phyloP scores from a whole-genome alignment of 2,888 invertebrate genomes.

The Euproctis similis region DNA sequence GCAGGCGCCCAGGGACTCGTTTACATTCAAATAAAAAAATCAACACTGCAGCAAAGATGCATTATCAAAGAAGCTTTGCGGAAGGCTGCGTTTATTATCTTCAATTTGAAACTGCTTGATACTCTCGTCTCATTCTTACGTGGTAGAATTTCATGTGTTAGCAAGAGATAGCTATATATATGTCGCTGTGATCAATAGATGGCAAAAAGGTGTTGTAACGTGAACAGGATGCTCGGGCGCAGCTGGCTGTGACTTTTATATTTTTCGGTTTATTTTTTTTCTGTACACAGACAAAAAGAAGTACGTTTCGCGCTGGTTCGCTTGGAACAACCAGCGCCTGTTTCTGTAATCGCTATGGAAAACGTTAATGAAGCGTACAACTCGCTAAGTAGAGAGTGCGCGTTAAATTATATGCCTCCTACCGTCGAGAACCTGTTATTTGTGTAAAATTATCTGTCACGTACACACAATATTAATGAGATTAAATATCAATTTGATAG shows the following conservation, averaged over 20 bases:
- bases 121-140: conserved; percentile 43
- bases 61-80: conserved; percentile 56
- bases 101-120: conserved; percentile 30
- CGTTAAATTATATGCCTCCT: conserved; percentile 44
- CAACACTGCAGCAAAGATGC: conserved; percentile 43
- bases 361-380: conserved; percentile 63
- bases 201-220: conserved; percentile 63
- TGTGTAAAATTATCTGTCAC: conserved; percentile 38
- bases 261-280: conserved; percentile 52
- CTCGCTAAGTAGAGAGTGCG: conserved; percentile 41
- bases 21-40: conserved; percentile 47
- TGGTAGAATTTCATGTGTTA: conserved; percentile 12
- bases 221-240: conserved; percentile 71
- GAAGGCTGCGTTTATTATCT: conserved; percentile 64
- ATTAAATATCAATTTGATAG: conserved; percentile 27
- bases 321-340: conserved; percentile 46
- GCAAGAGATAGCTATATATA: conserved; percentile 48
- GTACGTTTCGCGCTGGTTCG: conserved; percentile 66
- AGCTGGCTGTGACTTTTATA: conserved; percentile 69
- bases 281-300: conserved; percentile 47
- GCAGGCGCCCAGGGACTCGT: conserved; percentile 33
- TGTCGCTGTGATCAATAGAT: conserved; percentile 51
- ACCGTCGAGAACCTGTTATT: conserved; percentile 37
- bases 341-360: conserved; percentile 66
- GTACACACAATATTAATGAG: conserved; percentile 41